Conservation (phyloP, 2,113 vertebrate genomes). For the Poeciliopsis prolifica region DNA sequence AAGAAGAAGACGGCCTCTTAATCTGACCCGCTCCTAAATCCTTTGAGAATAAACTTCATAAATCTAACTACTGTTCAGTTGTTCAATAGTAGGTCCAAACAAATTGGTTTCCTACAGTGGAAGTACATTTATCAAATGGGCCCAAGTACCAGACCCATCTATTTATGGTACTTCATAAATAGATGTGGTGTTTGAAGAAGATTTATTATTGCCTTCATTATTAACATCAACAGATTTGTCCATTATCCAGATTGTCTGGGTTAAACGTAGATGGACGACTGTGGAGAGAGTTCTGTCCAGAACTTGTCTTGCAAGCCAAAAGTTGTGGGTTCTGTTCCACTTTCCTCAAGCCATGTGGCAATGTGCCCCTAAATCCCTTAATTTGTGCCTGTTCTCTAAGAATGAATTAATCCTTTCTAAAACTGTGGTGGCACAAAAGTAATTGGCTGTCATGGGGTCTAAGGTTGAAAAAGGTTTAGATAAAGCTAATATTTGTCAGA, state of each 20-base stretch:
- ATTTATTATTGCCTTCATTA: neutral
- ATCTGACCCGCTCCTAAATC: neutral
- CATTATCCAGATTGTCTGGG: neutral
- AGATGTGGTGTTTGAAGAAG: neutral
- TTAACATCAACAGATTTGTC: neutral
- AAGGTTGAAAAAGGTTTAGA: too few relatives aligned
- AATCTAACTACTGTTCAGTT: neutral
- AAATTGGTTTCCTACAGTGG: neutral
- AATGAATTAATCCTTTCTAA: neutral
- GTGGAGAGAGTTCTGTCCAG: neutral
- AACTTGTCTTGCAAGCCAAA: neutral
- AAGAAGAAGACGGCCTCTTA: neutral
- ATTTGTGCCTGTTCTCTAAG: neutral
- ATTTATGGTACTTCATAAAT: neutral
- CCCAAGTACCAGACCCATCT: neutral
- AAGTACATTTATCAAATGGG: neutral
- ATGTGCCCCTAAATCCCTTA: too few relatives aligned
- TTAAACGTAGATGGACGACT: neutral
- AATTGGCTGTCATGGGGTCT: neutral
- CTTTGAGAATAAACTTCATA: neutral
- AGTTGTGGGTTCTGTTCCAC: neutral
- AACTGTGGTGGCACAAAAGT: neutral
- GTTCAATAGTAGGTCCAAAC: neutral
- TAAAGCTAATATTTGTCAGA: too few relatives aligned
- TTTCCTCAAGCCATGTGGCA: too few relatives aligned